A percentile compares a stretch with the other conserved stretches of the same genome.
phyloP scores from a whole-genome alignment of 1,140 invertebrate species.

The Dermatophagoides farinae region DNA sequence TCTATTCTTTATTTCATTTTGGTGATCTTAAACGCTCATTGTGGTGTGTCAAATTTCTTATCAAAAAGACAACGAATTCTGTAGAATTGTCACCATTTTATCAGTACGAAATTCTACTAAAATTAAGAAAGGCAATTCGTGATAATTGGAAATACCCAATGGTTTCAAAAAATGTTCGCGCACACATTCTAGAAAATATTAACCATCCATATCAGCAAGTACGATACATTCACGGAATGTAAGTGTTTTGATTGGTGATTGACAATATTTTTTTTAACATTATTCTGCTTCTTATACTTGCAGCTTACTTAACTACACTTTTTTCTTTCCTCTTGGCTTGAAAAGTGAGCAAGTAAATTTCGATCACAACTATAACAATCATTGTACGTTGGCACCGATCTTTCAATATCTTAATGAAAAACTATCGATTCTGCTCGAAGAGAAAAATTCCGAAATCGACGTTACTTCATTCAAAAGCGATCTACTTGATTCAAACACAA shows the following conservation, averaged over 20 bases:
- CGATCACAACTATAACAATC: no score
- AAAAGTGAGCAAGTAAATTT: neutral
- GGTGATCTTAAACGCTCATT: neutral
- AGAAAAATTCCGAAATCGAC: neutral
- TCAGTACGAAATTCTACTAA: neutral
- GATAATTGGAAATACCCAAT: neutral
- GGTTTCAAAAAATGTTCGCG: neutral
- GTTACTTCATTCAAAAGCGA: neutral
- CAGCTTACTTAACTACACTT: neutral
- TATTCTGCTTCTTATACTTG: neutral
- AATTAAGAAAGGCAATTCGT: neutral
- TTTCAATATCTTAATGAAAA: no score
- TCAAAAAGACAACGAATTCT: neutral
- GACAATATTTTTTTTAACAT: neutral
- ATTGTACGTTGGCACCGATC: no score
- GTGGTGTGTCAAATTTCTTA: neutral
- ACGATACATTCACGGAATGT: neutral
- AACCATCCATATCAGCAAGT: conserved; percentile 1
- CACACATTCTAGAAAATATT: neutral
- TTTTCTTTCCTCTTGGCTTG: neutral
- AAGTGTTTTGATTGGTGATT: neutral
- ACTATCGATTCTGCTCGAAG: no score
- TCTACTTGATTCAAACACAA: neutral
- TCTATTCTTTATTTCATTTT: neutral
- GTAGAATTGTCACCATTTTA: neutral